phyloP scores from a whole-genome alignment of 2,113 vertebrate species.

The Triplophysa dalaica region DNA sequence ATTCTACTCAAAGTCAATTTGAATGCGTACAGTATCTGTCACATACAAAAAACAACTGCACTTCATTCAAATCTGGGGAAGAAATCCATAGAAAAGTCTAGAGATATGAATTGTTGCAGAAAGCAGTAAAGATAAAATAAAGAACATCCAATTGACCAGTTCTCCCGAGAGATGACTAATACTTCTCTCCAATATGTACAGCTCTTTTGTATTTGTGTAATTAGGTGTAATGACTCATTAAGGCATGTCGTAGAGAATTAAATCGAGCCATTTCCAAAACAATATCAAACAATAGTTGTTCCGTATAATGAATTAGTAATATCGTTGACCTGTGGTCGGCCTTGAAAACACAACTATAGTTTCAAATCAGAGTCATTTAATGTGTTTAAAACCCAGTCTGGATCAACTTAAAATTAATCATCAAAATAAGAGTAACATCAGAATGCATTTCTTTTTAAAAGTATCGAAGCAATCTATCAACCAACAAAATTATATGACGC shows the following conservation, averaged over 20 bases:
- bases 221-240: conserved; percentile 26
- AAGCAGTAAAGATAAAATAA: neutral
- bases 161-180: conserved; percentile 4
- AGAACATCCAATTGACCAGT: conserved; percentile 13
- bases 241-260: conserved; percentile 54
- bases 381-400: neutral
- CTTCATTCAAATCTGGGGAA: neutral
- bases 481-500: neutral
- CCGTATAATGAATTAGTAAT: conserved; percentile 20
- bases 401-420: neutral
- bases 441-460: no score
- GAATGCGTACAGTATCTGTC: neutral
- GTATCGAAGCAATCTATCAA: no score
- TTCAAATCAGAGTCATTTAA: neutral
- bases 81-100: neutral
- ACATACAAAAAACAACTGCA: neutral
- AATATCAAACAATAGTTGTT: conserved; percentile 20
- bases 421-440: no score
- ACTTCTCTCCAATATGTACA: neutral
- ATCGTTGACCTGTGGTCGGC: conserved; percentile 1
- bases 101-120: conserved; percentile 3
- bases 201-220: conserved; percentile 44
- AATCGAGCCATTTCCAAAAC: conserved; percentile 45
- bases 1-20: conserved; percentile 9
- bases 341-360: neutral